phyloP scores from a whole-genome alignment of 2,797 vertebrate genomes.

The Hyperoplus lanceolatus region DNA sequence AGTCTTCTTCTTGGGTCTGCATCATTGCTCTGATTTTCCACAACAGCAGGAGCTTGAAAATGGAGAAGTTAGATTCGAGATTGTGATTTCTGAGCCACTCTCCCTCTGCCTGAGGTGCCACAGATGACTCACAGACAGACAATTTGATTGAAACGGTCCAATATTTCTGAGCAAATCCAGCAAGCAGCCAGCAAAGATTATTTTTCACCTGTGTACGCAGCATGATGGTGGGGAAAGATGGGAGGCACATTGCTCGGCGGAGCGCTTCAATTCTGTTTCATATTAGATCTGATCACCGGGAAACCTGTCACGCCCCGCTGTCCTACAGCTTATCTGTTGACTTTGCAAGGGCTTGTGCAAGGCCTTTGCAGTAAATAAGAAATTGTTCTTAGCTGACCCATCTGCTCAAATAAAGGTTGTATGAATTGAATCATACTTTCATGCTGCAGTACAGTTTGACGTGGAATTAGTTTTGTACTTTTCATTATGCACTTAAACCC shows the following conservation, averaged over 20 bases:
- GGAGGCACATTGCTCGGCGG: conserved; percentile 52
- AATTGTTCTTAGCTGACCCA: conserved; percentile 68
- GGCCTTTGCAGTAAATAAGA: conserved; percentile 55
- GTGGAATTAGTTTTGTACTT: conserved; percentile 53
- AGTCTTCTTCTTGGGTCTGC: conserved; percentile 22
- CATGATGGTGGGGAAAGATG: conserved; percentile 53
- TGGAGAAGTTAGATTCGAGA: conserved; percentile 51
- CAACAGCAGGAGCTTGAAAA: conserved; percentile 30
- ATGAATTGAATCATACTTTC: conserved; percentile 60
- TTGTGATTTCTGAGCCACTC: conserved; percentile 36
- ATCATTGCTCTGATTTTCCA: conserved; percentile 36
- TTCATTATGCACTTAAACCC: conserved; percentile 58
- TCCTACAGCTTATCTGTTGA: conserved; percentile 70
- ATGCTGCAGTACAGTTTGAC: conserved; percentile 54
- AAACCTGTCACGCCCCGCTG: conserved; percentile 64
- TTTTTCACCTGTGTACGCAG: conserved; percentile 68
- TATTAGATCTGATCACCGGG: conserved; percentile 69
- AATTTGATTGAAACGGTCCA: conserved; percentile 65
- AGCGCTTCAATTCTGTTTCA: conserved; percentile 65
- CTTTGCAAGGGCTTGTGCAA: conserved; percentile 58
- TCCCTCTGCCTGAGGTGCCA: conserved; percentile 29
- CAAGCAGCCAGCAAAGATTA: conserved; percentile 63
- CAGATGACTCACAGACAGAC: conserved; percentile 58
- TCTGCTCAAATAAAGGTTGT: conserved; percentile 74
- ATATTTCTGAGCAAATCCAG: conserved; percentile 64